phyloP scores from a whole-genome alignment of 2,113 vertebrate species.

The Erythrocercus mccallii region DNA sequence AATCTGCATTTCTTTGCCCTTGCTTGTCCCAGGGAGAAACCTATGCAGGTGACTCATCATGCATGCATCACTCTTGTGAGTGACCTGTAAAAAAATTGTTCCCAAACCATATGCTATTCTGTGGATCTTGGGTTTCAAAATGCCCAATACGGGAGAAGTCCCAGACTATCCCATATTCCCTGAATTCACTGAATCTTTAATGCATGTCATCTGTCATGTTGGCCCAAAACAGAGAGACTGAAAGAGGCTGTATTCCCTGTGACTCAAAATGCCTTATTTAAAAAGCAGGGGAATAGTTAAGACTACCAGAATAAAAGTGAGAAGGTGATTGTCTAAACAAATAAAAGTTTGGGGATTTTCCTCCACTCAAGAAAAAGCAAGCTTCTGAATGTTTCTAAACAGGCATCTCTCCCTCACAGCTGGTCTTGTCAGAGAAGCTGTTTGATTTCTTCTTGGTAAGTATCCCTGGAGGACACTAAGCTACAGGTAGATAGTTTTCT shows the following conservation, averaged over 20 bases:
- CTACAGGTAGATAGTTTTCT: not conserved
- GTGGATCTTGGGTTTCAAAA: not conserved
- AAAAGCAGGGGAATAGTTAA: not conserved
- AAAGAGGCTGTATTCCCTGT: not conserved
- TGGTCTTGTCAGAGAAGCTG: not conserved
- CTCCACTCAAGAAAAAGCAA: not conserved
- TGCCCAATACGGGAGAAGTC: not conserved
- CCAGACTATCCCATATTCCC: not conserved
- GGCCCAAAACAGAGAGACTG: not conserved
- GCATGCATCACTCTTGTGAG: not conserved
- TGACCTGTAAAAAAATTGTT: not conserved
- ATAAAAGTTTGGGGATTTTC: not conserved
- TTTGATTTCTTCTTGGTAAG: not conserved
- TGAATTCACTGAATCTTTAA: not conserved
- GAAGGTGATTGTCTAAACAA: not conserved
- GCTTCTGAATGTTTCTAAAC: not conserved
- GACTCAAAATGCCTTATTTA: not conserved
- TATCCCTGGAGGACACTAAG: not conserved
- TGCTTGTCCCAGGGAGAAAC: not conserved
- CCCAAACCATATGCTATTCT: not conserved
- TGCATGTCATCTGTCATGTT: not conserved
- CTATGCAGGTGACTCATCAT: fast-evolving
- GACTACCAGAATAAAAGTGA: not conserved
- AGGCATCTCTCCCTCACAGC: not conserved
- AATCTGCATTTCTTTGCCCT: not conserved